Base-by-base conservation (phyloP, 1,140 invertebrate genomes). In the Dinothrombium tinctorium region DNA sequence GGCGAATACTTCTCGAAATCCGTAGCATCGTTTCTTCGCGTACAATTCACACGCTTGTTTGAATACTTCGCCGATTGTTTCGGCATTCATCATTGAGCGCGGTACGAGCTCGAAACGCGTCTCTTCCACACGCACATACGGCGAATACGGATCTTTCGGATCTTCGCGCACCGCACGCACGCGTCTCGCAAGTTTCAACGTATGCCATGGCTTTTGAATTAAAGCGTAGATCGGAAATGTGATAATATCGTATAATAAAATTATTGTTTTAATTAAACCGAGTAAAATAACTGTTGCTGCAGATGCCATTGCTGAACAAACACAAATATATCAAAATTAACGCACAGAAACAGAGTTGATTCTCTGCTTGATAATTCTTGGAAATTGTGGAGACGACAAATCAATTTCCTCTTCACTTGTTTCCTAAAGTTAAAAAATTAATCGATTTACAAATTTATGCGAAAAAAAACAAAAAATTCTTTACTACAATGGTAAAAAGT, bases 211-310 rank as follows among this genome's bases (percentile, higher is more conserved):
- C 49, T 73, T 65, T 56, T 89, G 81, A 39, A 84, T 59, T 22
- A 87, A 59, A 48, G 83, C 68, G 60, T 87, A 89, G 1, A 87
- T 65, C 28, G 83, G 80, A 58, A 82, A 80, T 36, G 81, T 84
- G 49, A 90, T 59, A 47, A 89, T 65, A 59, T 90, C 84, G 61
- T 77, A 89, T 40, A 87, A 23, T 37, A 53, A 53, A 15, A 64
- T 53, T n/a, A 62, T 48, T 9, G 46, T 49, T 42, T 57, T 46
- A 35, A 59, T 49, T 8, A 36, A 19, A 17, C 33, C 33, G 21
- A 19, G n/a, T n/a, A n/a, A n/a, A n/a, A n/a, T n/a, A n/a, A n/a
- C n/a, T n/a, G n/a, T n/a, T n/a, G n/a, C n/a, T n/a, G n/a, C n/a
- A n/a, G n/a, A n/a, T n/a, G n/a, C n/a, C n/a, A n/a, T n/a, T n/a